phyloP scores from a whole-genome alignment of 64 coral and sea anemone genomes.

The Trachythela sp. region DNA sequence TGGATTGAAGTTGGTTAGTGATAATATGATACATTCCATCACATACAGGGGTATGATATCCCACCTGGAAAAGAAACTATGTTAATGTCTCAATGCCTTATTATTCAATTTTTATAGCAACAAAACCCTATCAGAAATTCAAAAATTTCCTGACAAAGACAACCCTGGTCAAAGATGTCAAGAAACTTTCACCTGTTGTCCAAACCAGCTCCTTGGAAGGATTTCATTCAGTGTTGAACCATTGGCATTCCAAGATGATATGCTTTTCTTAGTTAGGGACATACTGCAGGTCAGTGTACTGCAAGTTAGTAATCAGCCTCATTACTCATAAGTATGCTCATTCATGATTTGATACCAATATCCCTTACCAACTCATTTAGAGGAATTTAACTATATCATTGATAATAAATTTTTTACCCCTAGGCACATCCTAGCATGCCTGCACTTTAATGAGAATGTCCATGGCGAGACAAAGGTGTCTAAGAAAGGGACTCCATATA shows the following conservation, averaged over 20 bases:
- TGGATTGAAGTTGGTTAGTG: conserved; percentile 10
- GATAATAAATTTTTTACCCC: no score
- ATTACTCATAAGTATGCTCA: background rate
- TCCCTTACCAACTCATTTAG: background rate
- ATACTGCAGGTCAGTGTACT: background rate
- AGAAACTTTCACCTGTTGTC: background rate
- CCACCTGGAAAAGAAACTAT: background rate
- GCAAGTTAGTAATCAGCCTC: background rate
- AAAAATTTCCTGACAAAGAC: background rate
- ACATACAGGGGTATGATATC: background rate
- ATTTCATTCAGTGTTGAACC: background rate
- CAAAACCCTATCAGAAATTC: background rate
- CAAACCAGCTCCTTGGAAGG: background rate
- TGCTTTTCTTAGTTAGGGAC: conserved; percentile 5
- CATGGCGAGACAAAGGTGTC: background rate
- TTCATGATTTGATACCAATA: background rate
- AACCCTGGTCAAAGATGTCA: background rate
- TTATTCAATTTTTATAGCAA: background rate
- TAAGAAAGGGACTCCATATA: background rate
- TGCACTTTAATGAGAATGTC: no score
- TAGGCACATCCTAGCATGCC: no score
- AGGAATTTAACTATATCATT: background rate
- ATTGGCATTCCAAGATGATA: conserved; percentile 12
- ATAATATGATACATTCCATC: background rate
- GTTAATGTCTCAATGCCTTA: background rate